Evolutionary conservation across 1,140 invertebrate genomes (phyloP).

Genomic region (Drosophila lowei): DNA sequence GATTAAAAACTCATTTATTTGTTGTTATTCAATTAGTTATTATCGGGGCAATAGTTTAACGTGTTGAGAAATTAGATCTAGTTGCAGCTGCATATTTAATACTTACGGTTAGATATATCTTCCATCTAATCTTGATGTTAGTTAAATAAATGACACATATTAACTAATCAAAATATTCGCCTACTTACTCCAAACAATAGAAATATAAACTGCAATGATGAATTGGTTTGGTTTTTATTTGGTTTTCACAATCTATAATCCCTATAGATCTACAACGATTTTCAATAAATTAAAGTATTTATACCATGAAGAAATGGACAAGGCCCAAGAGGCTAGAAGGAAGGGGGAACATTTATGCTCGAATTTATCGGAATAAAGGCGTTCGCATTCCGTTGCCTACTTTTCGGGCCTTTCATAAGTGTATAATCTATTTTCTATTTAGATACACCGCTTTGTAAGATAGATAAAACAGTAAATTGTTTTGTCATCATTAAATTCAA

Average conservation of each 20-base stretch:
- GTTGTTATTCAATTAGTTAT: conserved; percentile 15
- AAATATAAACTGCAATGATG: conserved; percentile 29
- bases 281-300: too few species aligned
- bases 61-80: conserved; percentile 11
- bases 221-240: background rate
- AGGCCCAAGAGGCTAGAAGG: background rate
- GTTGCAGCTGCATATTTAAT: conserved; percentile 39
- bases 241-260: background rate
- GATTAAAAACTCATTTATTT: conserved; percentile 29
- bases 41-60: conserved; percentile 70
- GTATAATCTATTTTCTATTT: too few species aligned
- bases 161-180: background rate
- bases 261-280: too few species aligned
- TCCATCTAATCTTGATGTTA: conserved; percentile 48
- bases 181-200: background rate
- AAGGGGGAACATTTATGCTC: too few species aligned
- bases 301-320: too few species aligned
- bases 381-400: background rate
- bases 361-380: too few species aligned
- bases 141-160: conserved; percentile 24
- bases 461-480: too few species aligned
- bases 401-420: conserved; percentile 2
- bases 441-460: too few species aligned
- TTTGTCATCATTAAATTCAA: too few species aligned
- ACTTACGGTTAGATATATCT: conserved; percentile 25